Conservation (phyloP, 2,888 invertebrate genomes). For the Sycophila texana region DNA sequence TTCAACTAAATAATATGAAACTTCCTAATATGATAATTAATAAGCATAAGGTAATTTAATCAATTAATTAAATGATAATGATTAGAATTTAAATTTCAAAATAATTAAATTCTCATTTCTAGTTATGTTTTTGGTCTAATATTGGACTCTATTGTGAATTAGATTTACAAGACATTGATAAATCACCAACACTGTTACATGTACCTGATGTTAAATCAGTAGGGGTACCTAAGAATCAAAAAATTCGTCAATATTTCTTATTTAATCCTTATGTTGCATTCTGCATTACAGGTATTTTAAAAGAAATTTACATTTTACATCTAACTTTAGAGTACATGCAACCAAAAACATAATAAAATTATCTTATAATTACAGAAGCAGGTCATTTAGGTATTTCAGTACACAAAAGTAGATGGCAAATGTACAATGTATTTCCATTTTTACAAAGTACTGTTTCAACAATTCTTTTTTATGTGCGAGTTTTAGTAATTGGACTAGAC, state of each 20-base stretch:
- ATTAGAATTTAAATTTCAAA: neutral
- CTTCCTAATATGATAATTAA: conserved; percentile 52
- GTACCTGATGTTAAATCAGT: conserved; percentile 56
- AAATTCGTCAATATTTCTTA: conserved; percentile 42
- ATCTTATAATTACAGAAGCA: conserved; percentile 58
- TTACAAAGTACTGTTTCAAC: conserved; percentile 62
- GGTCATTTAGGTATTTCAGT: conserved; percentile 67
- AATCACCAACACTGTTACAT: conserved; percentile 28
- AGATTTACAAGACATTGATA: conserved; percentile 32
- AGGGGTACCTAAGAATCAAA: conserved; percentile 46
- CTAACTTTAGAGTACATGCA: conserved; percentile 7
- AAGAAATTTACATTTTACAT: neutral
- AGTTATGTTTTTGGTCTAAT: conserved; percentile 63
- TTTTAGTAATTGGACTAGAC: conserved; percentile 65
- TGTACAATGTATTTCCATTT: conserved; percentile 61
- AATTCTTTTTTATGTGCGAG: conserved; percentile 61
- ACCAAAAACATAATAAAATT: conserved; percentile 21
- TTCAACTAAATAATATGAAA: conserved; percentile 21
- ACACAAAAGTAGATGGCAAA: conserved; percentile 60
- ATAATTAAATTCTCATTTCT: conserved; percentile 28
- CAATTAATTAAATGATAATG: neutral
- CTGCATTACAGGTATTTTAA: conserved; percentile 64
- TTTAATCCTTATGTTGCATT: conserved; percentile 61
- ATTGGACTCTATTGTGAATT: conserved; percentile 56
- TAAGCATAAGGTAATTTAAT: conserved; percentile 40